Conservation (phyloP, 2,888 invertebrate species). For the Caenorhabditis sp. region DNA sequence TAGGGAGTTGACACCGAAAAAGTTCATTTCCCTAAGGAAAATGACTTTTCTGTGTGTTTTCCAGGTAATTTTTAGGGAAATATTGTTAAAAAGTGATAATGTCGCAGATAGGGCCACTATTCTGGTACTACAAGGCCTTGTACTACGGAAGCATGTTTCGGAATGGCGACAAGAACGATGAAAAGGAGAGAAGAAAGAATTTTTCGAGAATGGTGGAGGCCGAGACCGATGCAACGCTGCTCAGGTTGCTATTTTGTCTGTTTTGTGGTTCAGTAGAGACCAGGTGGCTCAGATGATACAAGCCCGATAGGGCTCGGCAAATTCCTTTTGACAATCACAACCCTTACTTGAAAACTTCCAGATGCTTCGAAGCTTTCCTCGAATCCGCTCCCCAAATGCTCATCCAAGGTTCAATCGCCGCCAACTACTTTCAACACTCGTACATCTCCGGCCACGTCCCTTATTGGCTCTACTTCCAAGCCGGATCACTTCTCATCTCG, state of each 20-base stretch:
- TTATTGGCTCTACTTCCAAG: conserved; percentile 61
- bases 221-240: conserved; percentile 70
- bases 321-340: too few relatives aligned
- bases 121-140: conserved; percentile 67
- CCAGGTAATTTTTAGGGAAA: conserved; percentile 42
- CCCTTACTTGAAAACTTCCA: too few relatives aligned
- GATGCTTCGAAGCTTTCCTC: conserved; percentile 68
- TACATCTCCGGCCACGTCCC: conserved; percentile 23
- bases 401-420: conserved; percentile 66
- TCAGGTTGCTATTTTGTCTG: too few relatives aligned
- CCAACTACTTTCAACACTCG: conserved; percentile 45
- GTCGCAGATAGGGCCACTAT: conserved; percentile 67
- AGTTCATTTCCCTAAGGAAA: conserved; percentile 23
- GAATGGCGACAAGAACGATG: conserved; percentile 13
- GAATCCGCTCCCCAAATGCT: conserved; percentile 73
- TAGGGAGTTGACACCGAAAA: conserved; percentile 20
- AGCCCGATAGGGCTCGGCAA: too few relatives aligned
- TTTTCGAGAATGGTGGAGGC: conserved; percentile 69
- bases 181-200: conserved; percentile 39
- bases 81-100: not conserved
- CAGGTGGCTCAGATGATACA: conserved; percentile 49
- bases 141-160: conserved; percentile 52
- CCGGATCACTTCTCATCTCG: conserved; percentile 62
- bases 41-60: conserved; percentile 40
- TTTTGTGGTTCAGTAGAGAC: too few relatives aligned